A percentile compares a stretch with the other conserved stretches of the same genome.
Conservation (phyloP, 2,888 invertebrate species). For the Alsophila aescularia region DNA sequence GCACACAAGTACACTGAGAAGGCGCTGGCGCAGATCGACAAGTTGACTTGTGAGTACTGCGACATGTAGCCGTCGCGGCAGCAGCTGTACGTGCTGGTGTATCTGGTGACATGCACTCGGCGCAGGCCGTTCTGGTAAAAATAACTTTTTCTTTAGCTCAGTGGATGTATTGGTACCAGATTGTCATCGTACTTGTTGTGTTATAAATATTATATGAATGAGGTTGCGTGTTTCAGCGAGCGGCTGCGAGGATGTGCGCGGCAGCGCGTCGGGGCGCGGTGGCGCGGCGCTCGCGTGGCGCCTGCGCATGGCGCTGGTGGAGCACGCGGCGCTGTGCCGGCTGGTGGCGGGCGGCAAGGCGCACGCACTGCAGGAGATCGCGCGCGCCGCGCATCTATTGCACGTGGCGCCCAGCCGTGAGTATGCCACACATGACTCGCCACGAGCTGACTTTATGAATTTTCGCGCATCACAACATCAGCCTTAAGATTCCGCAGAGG, state of each 20-base stretch:
- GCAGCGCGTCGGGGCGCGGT: slow-evolving; percentile 58
- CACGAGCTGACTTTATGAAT: background rate
- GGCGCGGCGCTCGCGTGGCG: slow-evolving; percentile 87
- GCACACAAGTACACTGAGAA: slow-evolving; percentile 99
- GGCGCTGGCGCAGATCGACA: slow-evolving; percentile 98
- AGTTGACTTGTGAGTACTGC: slow-evolving; percentile 94
- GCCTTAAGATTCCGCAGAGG: too few relatives aligned
- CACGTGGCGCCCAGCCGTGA: slow-evolving; percentile 38
- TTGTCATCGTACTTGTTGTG: too few relatives aligned
- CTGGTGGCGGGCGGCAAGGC: slow-evolving; percentile 99
- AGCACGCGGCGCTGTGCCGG: slow-evolving; percentile 98
- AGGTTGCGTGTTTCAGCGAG: slow-evolving; percentile 79
- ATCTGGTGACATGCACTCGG: too few relatives aligned
- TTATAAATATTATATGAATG: too few relatives aligned
- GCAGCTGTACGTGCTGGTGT: too few relatives aligned
- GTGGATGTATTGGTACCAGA: too few relatives aligned
- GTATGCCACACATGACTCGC: background rate
- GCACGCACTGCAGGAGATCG: slow-evolving; percentile 92
- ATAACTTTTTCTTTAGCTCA: too few relatives aligned
- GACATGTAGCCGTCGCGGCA: too few relatives aligned
- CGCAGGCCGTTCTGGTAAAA: too few relatives aligned
- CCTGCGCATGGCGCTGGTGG: slow-evolving; percentile 97
- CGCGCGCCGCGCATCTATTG: slow-evolving; percentile 64
- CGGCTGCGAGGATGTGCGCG: slow-evolving; percentile 89
- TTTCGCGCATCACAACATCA: too few relatives aligned